phyloP scores from a whole-genome alignment of 2,113 vertebrate genomes.

The Brienomyrus longianalis region DNA sequence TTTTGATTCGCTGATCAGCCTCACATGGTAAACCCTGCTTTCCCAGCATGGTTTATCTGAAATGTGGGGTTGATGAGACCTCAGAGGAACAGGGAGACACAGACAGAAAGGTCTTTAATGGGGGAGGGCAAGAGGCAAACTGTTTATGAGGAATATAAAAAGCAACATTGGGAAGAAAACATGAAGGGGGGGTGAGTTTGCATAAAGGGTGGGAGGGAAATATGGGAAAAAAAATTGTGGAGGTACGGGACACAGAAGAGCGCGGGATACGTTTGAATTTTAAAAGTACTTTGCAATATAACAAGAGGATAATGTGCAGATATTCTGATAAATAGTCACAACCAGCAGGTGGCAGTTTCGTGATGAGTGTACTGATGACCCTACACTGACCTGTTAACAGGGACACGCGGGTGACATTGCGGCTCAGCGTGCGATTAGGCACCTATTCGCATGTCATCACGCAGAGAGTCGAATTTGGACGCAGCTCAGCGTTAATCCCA shows the following conservation, averaged over 20 bases:
- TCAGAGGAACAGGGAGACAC: constrained; percentile 58
- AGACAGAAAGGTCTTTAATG: constrained; percentile 34
- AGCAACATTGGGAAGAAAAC: constrained; percentile 54
- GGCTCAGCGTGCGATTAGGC: not conserved
- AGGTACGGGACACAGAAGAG: constrained; percentile 51
- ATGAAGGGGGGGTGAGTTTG: constrained; percentile 42
- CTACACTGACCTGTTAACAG: not conserved
- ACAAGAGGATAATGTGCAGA: not conserved
- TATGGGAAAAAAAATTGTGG: constrained; percentile 53
- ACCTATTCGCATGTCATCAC: not conserved
- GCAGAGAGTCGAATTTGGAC: not conserved
- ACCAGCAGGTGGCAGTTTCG: not conserved
- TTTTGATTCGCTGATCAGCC: not conserved
- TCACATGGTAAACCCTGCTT: not conserved
- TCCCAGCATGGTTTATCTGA: constrained; percentile 27
- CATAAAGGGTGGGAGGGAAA: constrained; percentile 61
- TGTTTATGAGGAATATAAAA: constrained; percentile 33
- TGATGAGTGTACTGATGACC: not conserved
- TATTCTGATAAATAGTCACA: constrained; percentile 3
- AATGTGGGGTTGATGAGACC: constrained; percentile 45
- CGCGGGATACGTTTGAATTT: not conserved
- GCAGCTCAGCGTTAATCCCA: not conserved
- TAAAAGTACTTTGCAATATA: constrained; percentile 21
- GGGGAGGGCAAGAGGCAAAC: constrained; percentile 25
- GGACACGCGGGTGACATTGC: not conserved